Conservation (phyloP, 2,113 vertebrate species). For the Podiceps cristatus region DNA sequence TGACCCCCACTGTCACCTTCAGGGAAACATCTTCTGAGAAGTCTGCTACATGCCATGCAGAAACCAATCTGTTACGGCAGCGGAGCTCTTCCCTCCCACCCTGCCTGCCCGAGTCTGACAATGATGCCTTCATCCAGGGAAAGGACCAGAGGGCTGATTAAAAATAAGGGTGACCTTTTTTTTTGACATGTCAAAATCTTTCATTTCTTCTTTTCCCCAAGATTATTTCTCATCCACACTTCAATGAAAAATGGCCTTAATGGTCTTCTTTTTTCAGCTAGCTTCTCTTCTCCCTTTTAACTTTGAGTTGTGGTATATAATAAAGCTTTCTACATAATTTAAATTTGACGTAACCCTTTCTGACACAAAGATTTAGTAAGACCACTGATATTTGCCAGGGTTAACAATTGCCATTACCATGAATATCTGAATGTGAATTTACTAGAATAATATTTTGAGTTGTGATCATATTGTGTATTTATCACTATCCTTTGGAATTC, state of each 20-base stretch:
- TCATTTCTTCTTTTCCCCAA: conserved; percentile 32
- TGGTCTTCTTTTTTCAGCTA: background rate
- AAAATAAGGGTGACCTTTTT: conserved; percentile 42
- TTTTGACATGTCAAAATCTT: conserved; percentile 30
- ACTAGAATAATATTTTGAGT: background rate
- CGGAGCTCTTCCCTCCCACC: background rate
- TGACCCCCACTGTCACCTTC: conserved; percentile 6
- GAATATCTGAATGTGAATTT: background rate
- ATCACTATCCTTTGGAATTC: background rate
- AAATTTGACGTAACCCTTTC: conserved; percentile 23
- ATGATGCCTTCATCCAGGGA: background rate
- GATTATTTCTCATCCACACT: background rate
- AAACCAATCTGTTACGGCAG: background rate
- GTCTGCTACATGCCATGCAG: background rate
- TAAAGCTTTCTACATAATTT: conserved; percentile 39
- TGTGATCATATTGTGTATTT: background rate
- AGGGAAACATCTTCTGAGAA: background rate
- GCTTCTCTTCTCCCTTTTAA: background rate
- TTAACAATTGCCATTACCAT: conserved; percentile 4
- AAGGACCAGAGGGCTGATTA: conserved; percentile 14
- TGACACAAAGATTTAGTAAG: conserved; percentile 15
- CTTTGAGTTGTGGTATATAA: background rate
- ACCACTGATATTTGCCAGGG: background rate
- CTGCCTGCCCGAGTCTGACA: background rate
- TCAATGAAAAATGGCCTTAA: conserved; percentile 31